Conservation (phyloP, 2,888 invertebrate species). For the Coecobrya sp. region DNA sequence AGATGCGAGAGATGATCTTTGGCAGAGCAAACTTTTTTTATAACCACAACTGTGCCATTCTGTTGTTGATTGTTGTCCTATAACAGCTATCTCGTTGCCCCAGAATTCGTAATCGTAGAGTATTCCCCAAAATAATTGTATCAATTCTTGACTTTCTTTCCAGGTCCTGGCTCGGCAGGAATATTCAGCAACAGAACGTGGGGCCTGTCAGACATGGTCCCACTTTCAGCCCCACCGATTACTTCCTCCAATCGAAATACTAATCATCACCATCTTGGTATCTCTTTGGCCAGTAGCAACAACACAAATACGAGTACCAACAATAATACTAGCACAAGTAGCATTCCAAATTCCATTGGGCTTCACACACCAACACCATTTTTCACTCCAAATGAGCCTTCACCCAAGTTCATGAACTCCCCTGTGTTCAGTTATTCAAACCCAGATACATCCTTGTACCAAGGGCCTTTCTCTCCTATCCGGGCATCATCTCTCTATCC, state of each 20-base stretch:
- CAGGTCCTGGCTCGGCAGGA: slow-evolving; percentile 78
- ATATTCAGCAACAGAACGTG: slow-evolving; percentile 66
- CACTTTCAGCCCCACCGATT: slow-evolving; percentile 75
- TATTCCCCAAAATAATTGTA: slow-evolving; percentile 15
- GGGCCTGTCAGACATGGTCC: slow-evolving; percentile 34
- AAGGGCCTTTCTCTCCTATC: slow-evolving; percentile 86
- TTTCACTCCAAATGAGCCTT: slow-evolving; percentile 86
- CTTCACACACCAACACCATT: slow-evolving; percentile 86
- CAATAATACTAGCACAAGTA: slow-evolving; percentile 67
- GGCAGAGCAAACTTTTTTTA: slow-evolving; percentile 14
- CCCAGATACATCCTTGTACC: slow-evolving; percentile 85
- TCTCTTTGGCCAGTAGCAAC: slow-evolving; percentile 75
- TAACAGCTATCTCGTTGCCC: slow-evolving; percentile 3
- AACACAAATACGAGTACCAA: slow-evolving; percentile 59
- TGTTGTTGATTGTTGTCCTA: slow-evolving; percentile 46
- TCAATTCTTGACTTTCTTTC: slow-evolving; percentile 3
- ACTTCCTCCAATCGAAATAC: slow-evolving; percentile 64
- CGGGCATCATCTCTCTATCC: slow-evolving; percentile 84
- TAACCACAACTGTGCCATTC: slow-evolving; percentile 7
- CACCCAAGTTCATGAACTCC: slow-evolving; percentile 86
- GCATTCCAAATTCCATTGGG: slow-evolving; percentile 73
- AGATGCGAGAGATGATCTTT: slow-evolving; percentile 30
- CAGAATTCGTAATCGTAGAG: not conserved
- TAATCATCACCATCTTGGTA: slow-evolving; percentile 66
- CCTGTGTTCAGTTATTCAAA: slow-evolving; percentile 86